Percentiles rank a stretch among this genome's conserved stretches.
phyloP scores from a whole-genome alignment of 2,797 vertebrate genomes.

The Syndactyla subalaris region DNA sequence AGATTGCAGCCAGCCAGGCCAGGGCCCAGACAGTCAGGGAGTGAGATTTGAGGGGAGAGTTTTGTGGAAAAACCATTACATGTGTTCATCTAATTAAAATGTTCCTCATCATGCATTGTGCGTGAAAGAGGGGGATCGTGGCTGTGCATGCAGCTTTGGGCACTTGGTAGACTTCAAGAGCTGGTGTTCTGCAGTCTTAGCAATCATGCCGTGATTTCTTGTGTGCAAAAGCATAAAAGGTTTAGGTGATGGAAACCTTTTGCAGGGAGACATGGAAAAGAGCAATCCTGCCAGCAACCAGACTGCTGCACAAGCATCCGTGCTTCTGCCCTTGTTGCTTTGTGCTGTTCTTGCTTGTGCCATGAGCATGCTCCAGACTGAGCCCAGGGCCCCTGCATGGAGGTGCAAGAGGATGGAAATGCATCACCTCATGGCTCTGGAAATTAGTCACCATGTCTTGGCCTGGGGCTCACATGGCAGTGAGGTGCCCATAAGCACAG shows the following conservation, averaged over 20 bases:
- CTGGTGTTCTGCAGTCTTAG: neutral
- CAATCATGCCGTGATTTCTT: neutral
- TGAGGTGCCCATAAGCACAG: neutral
- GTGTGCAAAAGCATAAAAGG: neutral
- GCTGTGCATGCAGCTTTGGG: rapidly evolving
- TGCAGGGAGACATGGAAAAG: neutral
- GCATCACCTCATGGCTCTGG: neutral
- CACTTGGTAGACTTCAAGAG: neutral
- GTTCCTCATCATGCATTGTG: rapidly evolving
- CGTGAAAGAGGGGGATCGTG: rapidly evolving
- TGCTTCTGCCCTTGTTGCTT: neutral
- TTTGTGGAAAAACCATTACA: neutral
- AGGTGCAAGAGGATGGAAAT: neutral
- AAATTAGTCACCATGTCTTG: neutral
- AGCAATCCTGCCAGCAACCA: neutral
- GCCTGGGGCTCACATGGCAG: neutral
- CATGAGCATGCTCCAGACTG: rapidly evolving
- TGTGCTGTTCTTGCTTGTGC: rapidly evolving
- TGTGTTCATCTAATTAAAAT: neutral
- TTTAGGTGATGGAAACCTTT: neutral
- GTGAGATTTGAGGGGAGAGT: neutral
- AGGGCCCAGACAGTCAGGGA: neutral
- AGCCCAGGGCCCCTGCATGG: neutral
- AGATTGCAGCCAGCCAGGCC: neutral
- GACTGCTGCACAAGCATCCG: neutral